Conservation (phyloP, 2,797 vertebrate species). For the Spatula versicolor region DNA sequence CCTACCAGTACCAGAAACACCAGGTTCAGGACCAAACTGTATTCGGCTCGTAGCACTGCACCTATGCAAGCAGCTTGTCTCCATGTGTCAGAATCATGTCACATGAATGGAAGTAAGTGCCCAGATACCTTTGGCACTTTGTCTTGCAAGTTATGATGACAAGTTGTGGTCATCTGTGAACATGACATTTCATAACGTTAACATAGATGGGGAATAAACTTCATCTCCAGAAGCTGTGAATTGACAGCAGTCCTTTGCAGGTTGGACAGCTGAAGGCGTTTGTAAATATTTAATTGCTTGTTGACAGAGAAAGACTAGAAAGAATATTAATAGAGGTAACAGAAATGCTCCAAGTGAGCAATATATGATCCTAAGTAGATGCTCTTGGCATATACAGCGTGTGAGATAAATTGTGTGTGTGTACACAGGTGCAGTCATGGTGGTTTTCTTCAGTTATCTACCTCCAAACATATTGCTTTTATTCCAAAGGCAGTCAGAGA, state of each 20-base stretch:
- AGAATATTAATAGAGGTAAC: neutral
- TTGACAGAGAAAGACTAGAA: neutral
- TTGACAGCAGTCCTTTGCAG: neutral
- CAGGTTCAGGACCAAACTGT: neutral
- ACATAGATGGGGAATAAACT: rapidly evolving
- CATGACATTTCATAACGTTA: rapidly evolving
- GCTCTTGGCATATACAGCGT: neutral
- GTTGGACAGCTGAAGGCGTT: neutral
- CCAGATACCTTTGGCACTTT: neutral
- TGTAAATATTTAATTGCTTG: neutral
- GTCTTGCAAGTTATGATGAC: neutral
- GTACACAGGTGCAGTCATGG: neutral
- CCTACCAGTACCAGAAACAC: neutral
- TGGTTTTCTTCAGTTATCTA: neutral
- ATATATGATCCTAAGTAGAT: neutral
- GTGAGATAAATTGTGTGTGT: neutral
- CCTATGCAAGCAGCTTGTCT: rapidly evolving
- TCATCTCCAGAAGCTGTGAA: neutral
- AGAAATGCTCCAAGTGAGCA: neutral
- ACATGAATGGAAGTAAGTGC: neutral
- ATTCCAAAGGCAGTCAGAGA: neutral
- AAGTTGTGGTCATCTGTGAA: neutral
- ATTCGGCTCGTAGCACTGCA: neutral
- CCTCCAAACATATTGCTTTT: neutral
- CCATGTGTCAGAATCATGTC: no score